A percentile compares a stretch with the other conserved stretches of the same genome.
phyloP scores from a whole-genome alignment of 2,113 vertebrate genomes.

The Neotragus pygmaeus region DNA sequence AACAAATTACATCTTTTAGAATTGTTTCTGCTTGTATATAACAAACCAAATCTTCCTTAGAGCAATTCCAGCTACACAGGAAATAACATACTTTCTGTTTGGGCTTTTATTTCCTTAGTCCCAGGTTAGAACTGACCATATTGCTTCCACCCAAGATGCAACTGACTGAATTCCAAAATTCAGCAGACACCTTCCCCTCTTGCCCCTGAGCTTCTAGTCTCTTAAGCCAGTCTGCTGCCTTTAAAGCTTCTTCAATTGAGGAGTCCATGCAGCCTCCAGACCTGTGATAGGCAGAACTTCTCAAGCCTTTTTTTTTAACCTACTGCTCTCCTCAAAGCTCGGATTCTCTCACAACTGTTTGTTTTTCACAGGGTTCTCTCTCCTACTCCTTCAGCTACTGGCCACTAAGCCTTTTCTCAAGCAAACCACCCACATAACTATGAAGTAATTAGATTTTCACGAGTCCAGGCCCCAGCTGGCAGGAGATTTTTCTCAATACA shows the following conservation, averaged over 20 bases:
- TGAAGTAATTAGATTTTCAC: conserved; percentile 27
- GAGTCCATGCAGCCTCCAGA: neutral
- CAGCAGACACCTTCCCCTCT: neutral
- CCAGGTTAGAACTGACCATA: neutral
- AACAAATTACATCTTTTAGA: neutral
- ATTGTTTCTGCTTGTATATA: neutral
- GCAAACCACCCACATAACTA: neutral
- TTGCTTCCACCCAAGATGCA: neutral
- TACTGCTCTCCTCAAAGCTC: neutral
- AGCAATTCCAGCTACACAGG: neutral
- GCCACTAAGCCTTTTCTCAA: neutral
- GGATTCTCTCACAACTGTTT: neutral
- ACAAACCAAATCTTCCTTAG: neutral
- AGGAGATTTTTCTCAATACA: neutral
- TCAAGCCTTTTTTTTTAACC: neutral
- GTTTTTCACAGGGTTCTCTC: neutral
- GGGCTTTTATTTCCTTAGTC: neutral
- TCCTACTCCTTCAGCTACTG: neutral
- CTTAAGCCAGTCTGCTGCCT: neutral
- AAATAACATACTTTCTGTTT: neutral
- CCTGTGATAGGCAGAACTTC: neutral
- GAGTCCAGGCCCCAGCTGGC: neutral
- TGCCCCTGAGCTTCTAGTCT: neutral
- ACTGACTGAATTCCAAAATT: neutral
- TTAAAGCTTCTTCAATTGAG: neutral